Base-by-base conservation (phyloP, 2,888 invertebrate species). In the Drosophila merina region DNA sequence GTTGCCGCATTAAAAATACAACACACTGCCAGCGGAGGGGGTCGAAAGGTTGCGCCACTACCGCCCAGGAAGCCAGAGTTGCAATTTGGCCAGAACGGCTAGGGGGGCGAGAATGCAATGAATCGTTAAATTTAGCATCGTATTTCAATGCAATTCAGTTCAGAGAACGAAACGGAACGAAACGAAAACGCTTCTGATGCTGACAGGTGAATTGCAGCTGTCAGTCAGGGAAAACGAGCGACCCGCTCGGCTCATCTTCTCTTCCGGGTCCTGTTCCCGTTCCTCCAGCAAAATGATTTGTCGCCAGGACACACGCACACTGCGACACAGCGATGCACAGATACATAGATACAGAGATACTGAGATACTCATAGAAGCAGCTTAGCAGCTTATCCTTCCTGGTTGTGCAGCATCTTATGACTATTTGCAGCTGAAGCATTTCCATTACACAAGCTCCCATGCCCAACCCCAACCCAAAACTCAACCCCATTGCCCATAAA, bases 121-220 rank as follows among this genome's bases (percentile, higher is more conserved):
- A 84, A 84, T 86, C 83, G 83, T 86, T 84, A 84, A 84, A 86
- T 86, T 83, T 86, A 84, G 87, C 87, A 86, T 84, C 84, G 85
- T 70, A 85, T 87, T 85, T 85, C 78, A 87, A 87, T 85, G 86
- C 82, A 79, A 84, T 86, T 78, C 75, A 75, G 75, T 74, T 42
- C 40, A 8, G 40, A 64, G 67, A 74, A 79, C 79, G 76, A 70
- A 84, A 78, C 45, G 59, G 45, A 47, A 60, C 57, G 57, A 51
- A 58, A 49, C 59, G 60, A 58, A 48, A 60, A 55, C 55, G 66
- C 59, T 73, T 45, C 75, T 79, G 77, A 70, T 80, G 81, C 85
- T 84, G 84, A 84, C 84, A 84, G 84, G 84, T 84, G 84, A 86
- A 86, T 86, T 86, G 81, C 77, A 77, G 77, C 85, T 85, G 85